A percentile compares a stretch with the other conserved stretches of the same genome.
Conservation (phyloP, 2,797 vertebrate genomes). For the Chelon auratus region DNA sequence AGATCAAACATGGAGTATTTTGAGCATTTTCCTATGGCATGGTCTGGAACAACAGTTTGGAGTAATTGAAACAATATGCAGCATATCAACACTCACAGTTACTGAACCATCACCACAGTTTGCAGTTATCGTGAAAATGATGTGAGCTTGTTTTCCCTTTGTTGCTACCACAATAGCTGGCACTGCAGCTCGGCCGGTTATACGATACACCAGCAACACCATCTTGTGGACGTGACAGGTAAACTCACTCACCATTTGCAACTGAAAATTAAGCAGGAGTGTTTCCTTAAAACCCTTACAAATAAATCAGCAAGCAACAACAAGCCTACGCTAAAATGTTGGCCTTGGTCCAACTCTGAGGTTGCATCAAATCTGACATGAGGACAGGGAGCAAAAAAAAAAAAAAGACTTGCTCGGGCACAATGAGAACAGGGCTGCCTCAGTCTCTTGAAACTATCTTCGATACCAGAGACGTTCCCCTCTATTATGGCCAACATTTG, state of each 20-base stretch:
- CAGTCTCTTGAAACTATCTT: slow-evolving; percentile 42
- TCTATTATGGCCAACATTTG: slow-evolving; percentile 53
- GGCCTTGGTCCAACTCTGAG: slow-evolving; percentile 33
- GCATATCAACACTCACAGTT: slow-evolving; percentile 77
- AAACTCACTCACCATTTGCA: slow-evolving; percentile 32
- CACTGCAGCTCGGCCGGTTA: not conserved
- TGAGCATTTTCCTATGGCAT: slow-evolving; percentile 71
- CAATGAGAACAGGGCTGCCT: slow-evolving; percentile 29
- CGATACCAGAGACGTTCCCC: slow-evolving; percentile 40
- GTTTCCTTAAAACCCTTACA: slow-evolving; percentile 32
- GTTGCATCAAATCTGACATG: slow-evolving; percentile 41
- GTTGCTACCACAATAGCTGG: slow-evolving; percentile 40
- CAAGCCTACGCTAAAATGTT: slow-evolving; percentile 21
- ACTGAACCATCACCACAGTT: slow-evolving; percentile 80
- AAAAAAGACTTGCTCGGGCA: slow-evolving; percentile 31
- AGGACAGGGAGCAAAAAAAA: slow-evolving; percentile 29
- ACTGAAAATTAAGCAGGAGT: slow-evolving; percentile 1
- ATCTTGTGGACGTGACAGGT: slow-evolving; percentile 78
- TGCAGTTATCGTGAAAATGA: slow-evolving; percentile 74
- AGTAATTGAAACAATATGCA: slow-evolving; percentile 81
- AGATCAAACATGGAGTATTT: slow-evolving; percentile 81
- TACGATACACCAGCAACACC: slow-evolving; percentile 68
- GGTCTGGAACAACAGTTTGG: slow-evolving; percentile 75
- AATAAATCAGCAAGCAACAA: slow-evolving; percentile 34
- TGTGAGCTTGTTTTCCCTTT: slow-evolving; percentile 60